Conservation (phyloP, 2,113 vertebrate species). For the Python bivittatus region DNA sequence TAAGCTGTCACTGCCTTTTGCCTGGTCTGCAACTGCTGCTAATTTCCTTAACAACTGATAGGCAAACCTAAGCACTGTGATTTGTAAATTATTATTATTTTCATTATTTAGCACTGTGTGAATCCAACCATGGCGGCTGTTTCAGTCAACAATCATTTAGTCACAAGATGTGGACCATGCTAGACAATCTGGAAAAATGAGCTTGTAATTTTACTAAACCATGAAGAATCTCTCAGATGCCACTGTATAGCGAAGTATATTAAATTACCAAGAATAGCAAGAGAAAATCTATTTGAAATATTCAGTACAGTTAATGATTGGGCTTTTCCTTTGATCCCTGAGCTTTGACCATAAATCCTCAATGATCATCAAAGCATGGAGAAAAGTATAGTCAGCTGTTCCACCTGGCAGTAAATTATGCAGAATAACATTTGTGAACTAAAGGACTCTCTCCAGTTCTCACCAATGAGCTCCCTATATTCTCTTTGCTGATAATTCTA, state of each 20-base stretch:
- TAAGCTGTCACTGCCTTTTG: not conserved
- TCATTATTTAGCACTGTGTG: not conserved
- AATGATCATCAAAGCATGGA: not conserved
- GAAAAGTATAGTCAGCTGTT: not conserved
- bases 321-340: too few species aligned
- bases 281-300: not conserved
- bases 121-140: not conserved
- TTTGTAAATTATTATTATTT: not conserved
- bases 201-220: not conserved
- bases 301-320: not conserved
- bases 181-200: not conserved
- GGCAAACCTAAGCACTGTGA: not conserved
- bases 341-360: not conserved
- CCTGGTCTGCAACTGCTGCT: not conserved
- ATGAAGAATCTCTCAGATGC: not conserved
- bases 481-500: not conserved
- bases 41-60: not conserved
- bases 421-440: not conserved
- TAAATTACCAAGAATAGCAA: not conserved
- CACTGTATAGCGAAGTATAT: not conserved
- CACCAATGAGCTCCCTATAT: not conserved
- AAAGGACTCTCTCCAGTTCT: not conserved
- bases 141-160: not conserved
- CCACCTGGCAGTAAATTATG: not conserved
- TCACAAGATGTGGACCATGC: not conserved